Base-by-base conservation (phyloP, 2,888 invertebrate genomes). In the Saturnia japonica region DNA sequence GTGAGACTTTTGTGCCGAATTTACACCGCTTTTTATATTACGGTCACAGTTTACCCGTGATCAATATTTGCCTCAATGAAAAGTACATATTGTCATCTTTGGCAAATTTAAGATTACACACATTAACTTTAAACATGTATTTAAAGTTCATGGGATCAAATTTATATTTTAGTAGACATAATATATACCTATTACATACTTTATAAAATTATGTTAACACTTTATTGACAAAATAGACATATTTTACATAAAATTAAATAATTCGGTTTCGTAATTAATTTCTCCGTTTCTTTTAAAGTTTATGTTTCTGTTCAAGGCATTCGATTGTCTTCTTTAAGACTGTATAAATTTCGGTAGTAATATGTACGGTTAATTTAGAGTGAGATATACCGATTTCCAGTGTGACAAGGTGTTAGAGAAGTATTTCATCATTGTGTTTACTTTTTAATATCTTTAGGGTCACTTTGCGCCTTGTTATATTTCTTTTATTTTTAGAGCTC, bases 81-180 rank as follows among this genome's bases (percentile, higher is more conserved):
- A 40, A 40, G n/a, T n/a, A n/a, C n/a, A 34, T 64, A 64, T 40
- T 64, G 40, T 2, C 64, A 64, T n/a, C 34, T 64, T 64, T n/a
- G 1, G 14, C 57, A 57, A 68, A 14, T 40, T 51, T 45, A 64
- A 51, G 80, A 80, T 80, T 80, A 78, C 76, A n/a, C n/a, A n/a
- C n/a, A 34, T 34, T 34, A 34, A 34, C 34, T 34, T 34, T 75
- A 12, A 12, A 85, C 85, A 85, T 81, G 83, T 80, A 81, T 82
- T 82, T 84, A 82, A 83, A 81, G 80, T 89, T 86, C 84, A 90
- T 90, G 92, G 92, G 92, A 93, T 88, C 93, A 93, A 92, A 89
- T 86, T 85, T 84, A 85, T 85, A 80, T 77, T 76, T 77, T 75
- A 76, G 77, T 84, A 86, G 82, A 82, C 77, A 80, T 81, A 79